phyloP scores from a whole-genome alignment of 2,113 vertebrate genomes.

The Aramus guarauna region DNA sequence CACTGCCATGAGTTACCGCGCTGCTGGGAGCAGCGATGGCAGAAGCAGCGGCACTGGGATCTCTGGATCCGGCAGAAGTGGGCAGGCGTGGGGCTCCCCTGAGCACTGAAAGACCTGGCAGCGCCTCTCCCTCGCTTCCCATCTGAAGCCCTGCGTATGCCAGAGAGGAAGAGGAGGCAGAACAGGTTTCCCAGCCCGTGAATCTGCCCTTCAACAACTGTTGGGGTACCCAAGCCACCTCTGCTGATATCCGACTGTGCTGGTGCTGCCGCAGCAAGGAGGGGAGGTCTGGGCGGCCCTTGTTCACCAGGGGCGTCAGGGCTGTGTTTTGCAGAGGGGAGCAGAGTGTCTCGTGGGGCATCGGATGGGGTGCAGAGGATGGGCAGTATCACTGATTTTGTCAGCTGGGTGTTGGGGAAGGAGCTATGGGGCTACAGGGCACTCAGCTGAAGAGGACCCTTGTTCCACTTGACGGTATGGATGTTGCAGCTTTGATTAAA shows the following conservation, averaged over 20 bases:
- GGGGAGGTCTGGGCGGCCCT: too few species aligned
- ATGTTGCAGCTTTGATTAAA: neutral
- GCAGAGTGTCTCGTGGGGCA: accelerated
- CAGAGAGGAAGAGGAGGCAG: neutral
- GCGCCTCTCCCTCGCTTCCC: neutral
- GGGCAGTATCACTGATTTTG: neutral
- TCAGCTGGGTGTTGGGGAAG: neutral
- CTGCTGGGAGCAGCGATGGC: neutral
- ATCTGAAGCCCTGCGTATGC: neutral
- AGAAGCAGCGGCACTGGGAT: neutral
- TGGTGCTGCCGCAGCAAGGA: too few species aligned
- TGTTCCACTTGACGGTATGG: neutral
- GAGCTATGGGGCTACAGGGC: neutral
- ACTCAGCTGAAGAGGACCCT: accelerated
- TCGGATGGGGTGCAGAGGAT: neutral
- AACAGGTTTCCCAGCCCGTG: neutral
- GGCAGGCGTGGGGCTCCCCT: neutral
- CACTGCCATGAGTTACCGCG: neutral
- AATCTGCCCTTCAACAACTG: neutral
- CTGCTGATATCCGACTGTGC: neutral
- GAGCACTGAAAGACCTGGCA: neutral
- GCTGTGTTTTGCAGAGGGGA: neutral
- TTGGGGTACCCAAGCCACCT: neutral
- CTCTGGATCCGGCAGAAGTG: neutral
- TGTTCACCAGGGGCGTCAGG: too few species aligned